A percentile compares a stretch with the other conserved stretches of the same genome.
These are phyloP conservation scores for Lissonota sp. DNA, from an alignment of 2,888 invertebrate genomes.

Conservation along the genomic window DNA sequence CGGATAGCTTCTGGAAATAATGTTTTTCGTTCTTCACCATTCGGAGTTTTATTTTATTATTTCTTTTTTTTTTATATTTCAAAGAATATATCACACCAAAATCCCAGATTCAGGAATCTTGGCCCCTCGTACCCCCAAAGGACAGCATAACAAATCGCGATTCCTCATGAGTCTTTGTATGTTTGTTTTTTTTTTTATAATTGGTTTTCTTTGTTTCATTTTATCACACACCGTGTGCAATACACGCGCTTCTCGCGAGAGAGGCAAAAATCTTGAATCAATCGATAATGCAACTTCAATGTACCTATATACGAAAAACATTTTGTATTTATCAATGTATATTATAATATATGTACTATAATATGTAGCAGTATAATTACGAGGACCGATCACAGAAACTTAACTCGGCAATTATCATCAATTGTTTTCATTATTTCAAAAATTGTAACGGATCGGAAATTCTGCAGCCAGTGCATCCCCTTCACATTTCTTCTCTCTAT, in stretches of 20 bases:
- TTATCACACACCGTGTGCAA: not conserved
- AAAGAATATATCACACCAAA: constrained; percentile 48
- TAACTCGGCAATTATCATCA: not conserved
- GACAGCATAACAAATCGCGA: constrained; percentile 23
- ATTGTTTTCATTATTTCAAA: constrained; percentile 24
- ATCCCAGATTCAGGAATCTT: constrained; percentile 49
- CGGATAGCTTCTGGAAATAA: not conserved
- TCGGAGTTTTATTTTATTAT: not conserved
- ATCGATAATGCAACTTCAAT: constrained; percentile 6
- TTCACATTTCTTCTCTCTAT: not conserved
- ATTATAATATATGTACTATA: constrained; percentile 9
- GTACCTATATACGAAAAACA: not conserved
- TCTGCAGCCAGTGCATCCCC: constrained; percentile 21
- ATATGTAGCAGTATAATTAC: constrained; percentile 33
- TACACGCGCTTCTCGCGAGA: constrained; percentile 20
- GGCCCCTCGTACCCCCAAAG: constrained; percentile 52
- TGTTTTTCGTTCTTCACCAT: not conserved
- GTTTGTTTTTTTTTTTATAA: not conserved
- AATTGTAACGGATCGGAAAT: constrained; percentile 43
- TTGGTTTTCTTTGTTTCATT: constrained; percentile 1
- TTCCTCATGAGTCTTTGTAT: constrained; percentile 23
- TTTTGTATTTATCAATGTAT: constrained; percentile 9
- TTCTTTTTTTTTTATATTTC: not conserved
- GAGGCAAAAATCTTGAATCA: constrained; percentile 28
- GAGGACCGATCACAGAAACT: constrained; percentile 35